Percentiles rank a stretch among this genome's conserved stretches.
Conservation (phyloP, 2,888 invertebrate species). For the Drosophila colorata region DNA sequence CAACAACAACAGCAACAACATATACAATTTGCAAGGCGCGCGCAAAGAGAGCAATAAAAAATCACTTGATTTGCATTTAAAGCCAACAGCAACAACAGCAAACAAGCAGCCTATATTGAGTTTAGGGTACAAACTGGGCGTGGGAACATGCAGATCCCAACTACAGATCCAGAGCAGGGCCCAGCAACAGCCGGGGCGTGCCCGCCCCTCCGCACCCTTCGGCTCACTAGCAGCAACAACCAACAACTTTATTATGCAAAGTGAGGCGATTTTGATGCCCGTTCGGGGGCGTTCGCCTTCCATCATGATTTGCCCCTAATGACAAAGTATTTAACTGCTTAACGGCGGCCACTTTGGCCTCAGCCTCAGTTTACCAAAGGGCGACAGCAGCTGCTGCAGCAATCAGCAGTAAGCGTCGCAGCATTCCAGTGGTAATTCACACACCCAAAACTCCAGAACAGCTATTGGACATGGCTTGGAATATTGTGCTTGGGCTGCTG, state of each 20-base stretch:
- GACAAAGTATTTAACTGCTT: conserved; percentile 60
- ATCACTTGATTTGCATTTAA: conserved; percentile 67
- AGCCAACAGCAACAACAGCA: conserved; percentile 17
- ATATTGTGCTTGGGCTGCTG: too few relatives aligned
- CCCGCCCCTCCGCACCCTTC: too few relatives aligned
- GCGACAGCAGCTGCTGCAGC: conserved; percentile 13
- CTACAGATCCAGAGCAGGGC: conserved; percentile 22
- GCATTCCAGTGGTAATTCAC: conserved; percentile 24
- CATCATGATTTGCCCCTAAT: conserved; percentile 73
- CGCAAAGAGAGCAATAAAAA: conserved; percentile 60
- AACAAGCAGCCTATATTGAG: conserved; percentile 8
- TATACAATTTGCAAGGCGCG: conserved; percentile 12
- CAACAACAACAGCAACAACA: conserved; percentile 22
- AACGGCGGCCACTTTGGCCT: conserved; percentile 18
- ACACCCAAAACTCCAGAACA: conserved; percentile 42
- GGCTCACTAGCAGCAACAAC: too few relatives aligned
- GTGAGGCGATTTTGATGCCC: conserved; percentile 41
- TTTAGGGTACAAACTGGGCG: conserved; percentile 39
- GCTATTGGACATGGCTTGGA: neutral
- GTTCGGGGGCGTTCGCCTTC: conserved; percentile 43
- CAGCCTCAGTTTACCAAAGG: conserved; percentile 21
- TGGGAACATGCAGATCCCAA: conserved; percentile 47
- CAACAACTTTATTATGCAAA: conserved; percentile 63
- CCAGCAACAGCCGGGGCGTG: conserved; percentile 3
- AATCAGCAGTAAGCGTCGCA: conserved; percentile 8